A percentile compares a stretch with the other conserved stretches of the same genome.
These are phyloP conservation scores for Takifugu bimaculatus DNA, from an alignment of 2,113 vertebrate genomes.

Conservation along the genomic window DNA sequence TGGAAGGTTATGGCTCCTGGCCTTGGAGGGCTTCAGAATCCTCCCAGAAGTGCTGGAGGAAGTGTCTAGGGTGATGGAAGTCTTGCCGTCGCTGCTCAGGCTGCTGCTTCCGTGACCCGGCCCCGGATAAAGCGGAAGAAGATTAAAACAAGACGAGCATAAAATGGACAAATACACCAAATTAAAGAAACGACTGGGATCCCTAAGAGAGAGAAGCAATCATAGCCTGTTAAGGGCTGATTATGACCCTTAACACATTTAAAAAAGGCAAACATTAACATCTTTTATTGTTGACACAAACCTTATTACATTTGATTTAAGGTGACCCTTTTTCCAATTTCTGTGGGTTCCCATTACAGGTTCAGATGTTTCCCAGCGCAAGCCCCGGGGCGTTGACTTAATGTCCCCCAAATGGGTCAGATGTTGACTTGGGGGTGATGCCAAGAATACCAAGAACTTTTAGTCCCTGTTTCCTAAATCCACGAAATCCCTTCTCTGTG, in stretches of 20 bases:
- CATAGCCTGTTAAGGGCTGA: conserved; percentile 34
- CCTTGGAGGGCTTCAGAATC: too few relatives aligned
- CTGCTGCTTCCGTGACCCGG: too few relatives aligned
- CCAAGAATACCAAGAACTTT: conserved; percentile 55
- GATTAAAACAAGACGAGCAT: too few relatives aligned
- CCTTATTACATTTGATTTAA: conserved; percentile 44
- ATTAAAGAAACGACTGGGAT: too few relatives aligned
- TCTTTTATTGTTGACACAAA: conserved; percentile 24
- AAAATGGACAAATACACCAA: too few relatives aligned
- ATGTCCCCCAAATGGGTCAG: conserved; percentile 28
- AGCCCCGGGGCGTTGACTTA: conserved; percentile 44
- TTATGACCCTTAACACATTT: conserved; percentile 35
- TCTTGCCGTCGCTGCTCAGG: too few relatives aligned
- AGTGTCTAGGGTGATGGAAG: too few relatives aligned
- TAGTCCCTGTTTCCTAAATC: conserved; percentile 36
- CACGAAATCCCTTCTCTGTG: conserved; percentile 1
- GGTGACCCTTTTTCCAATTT: conserved; percentile 6
- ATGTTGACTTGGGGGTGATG: conserved; percentile 45
- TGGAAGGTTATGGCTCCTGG: too few relatives aligned
- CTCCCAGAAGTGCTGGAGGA: too few relatives aligned
- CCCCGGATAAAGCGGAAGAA: too few relatives aligned
- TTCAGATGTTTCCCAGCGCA: conserved; percentile 26
- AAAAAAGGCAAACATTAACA: conserved; percentile 44
- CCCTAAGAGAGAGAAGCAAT: conserved; percentile 38
- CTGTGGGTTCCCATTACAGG: conserved; percentile 25